These are phyloP conservation scores for Coregonus suidteri DNA, from an alignment of 2,797 vertebrate species.

Conservation along the genomic window DNA sequence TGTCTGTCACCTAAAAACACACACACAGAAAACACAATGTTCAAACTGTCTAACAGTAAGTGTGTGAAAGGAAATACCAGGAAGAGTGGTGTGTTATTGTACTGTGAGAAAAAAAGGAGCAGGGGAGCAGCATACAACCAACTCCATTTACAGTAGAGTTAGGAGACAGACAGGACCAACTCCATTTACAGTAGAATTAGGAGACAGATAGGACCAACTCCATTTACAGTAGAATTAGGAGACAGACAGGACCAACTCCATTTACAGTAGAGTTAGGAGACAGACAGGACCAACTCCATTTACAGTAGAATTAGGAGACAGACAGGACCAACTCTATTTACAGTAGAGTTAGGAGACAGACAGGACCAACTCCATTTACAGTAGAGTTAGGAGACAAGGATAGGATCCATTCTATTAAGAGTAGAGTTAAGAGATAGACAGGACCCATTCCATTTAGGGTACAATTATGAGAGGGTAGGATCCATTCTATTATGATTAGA, in stretches of 20 bases:
- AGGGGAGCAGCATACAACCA: not conserved
- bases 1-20: slow-evolving; percentile 78
- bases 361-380: too few species aligned
- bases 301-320: too few species aligned
- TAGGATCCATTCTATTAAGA: not conserved
- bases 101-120: not conserved
- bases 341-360: too few species aligned
- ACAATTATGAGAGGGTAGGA: slow-evolving; percentile 27
- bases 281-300: too few species aligned
- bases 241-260: too few species aligned
- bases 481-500: not conserved
- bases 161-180: too few species aligned
- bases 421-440: slow-evolving; percentile 17
- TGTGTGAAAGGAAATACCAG: not conserved
- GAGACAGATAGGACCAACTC: too few species aligned
- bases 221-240: too few species aligned
- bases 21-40: slow-evolving; percentile 1
- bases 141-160: not conserved
- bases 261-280: too few species aligned
- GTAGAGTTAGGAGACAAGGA: too few species aligned
- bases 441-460: not conserved
- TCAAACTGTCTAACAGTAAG: not conserved
- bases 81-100: not conserved
- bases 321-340: too few species aligned
- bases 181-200: too few species aligned